Percentiles rank a stretch among this genome's conserved stretches.
phyloP scores from a whole-genome alignment of 2,797 vertebrate species.

The Phrynocephalus guinanensis region DNA sequence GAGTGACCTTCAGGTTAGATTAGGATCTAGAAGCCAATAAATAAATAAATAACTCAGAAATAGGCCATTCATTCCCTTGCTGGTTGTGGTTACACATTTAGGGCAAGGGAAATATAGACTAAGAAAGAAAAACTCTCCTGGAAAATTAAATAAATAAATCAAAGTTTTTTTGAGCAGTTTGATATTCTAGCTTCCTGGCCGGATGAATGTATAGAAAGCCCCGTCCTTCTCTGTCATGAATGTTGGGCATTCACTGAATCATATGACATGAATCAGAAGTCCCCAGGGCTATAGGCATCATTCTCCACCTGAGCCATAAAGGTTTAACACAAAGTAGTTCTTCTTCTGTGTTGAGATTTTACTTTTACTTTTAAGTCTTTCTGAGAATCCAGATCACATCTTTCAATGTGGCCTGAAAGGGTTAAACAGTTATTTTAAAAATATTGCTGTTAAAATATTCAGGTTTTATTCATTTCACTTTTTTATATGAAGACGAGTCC shows the following conservation, averaged over 20 bases:
- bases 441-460: slow-evolving; percentile 62
- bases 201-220: background rate
- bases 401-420: slow-evolving; percentile 16
- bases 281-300: too few relatives aligned
- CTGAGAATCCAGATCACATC: background rate
- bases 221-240: background rate
- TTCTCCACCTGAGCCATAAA: background rate
- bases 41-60: too few relatives aligned
- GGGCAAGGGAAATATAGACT: background rate
- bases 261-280: background rate
- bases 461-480: slow-evolving; percentile 53
- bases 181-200: background rate
- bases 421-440: slow-evolving; percentile 51
- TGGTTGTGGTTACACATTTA: background rate
- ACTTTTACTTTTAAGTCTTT: background rate
- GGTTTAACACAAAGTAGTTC: background rate
- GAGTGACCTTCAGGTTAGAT: too few relatives aligned
- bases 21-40: too few relatives aligned
- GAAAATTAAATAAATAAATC: background rate
- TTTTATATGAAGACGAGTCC: slow-evolving; percentile 54
- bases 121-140: background rate
- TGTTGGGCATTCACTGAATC: background rate
- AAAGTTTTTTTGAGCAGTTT: background rate
- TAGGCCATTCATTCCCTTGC: background rate
- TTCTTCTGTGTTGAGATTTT: background rate